Percentiles rank a stretch among this genome's conserved stretches.
Evolutionary conservation across 2,888 invertebrate genomes (phyloP).

Genomic region (Lepidocyrtoides sp.): DNA sequence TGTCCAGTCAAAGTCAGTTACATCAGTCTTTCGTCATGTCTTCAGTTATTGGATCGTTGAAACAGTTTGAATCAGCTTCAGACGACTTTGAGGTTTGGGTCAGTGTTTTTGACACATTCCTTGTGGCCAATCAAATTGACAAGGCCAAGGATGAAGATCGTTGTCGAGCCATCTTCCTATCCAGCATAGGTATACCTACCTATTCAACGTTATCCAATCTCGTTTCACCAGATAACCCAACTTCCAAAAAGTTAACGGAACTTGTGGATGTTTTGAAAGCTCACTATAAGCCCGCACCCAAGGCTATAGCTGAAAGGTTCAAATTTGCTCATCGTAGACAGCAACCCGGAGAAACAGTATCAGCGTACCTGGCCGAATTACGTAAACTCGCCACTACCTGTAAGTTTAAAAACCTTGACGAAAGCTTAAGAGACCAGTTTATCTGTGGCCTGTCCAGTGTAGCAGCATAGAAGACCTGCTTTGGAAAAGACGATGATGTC

Average conservation of each 20-base stretch:
- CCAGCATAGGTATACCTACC: conserved; percentile 25
- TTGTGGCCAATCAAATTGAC: background rate
- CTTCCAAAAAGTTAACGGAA: background rate
- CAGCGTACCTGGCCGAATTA: conserved; percentile 41
- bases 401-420: conserved; percentile 53
- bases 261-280: background rate
- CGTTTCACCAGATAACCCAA: conserved; percentile 44
- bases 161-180: conserved; percentile 47
- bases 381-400: conserved; percentile 37
- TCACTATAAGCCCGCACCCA: conserved; percentile 64
- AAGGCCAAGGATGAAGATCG: background rate
- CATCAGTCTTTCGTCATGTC: too few relatives aligned
- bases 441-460: conserved; percentile 43
- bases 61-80: background rate
- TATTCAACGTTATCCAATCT: conserved; percentile 14
- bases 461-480: conserved; percentile 21
- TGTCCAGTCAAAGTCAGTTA: too few relatives aligned
- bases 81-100: background rate
- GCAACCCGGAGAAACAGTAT: conserved; percentile 36
- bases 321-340: conserved; percentile 35
- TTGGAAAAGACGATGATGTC: conserved; percentile 52
- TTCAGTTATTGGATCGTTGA: background rate
- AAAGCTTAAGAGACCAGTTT: conserved; percentile 50
- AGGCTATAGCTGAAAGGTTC: conserved; percentile 61
- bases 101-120: background rate